Evolutionary conservation across 2,888 invertebrate genomes (phyloP), one percentile per base, ranked within the genome.

Genomic region (Drosophila meridiana): DNA sequence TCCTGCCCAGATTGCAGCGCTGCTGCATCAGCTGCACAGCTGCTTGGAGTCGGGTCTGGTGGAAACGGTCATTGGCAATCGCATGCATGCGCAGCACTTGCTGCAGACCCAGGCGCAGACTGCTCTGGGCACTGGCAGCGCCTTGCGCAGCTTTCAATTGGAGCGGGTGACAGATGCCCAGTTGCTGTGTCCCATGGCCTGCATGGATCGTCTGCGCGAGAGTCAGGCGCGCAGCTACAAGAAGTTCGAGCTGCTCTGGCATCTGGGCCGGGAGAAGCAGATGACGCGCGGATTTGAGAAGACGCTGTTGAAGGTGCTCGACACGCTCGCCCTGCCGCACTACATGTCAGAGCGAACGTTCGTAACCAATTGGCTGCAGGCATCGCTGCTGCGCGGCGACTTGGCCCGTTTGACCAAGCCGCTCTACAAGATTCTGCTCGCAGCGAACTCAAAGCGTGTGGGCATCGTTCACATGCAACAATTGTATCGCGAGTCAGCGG

Each of bases 11-110:
- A 92, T 93, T 3, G 91, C 96, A 7, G 96, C 96, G 50, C 92
- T 98, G 26, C 93, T 98, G 3, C 95, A 97, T 89, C 96, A 96
- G 88, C 94, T 98, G 48, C 97, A 97, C 91, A 96, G 97, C 86
- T 93, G 95, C 94, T 92, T 96, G 91, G 92, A 93, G 86, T 94
- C 92, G 80, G 93, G 93, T 6, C 92, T 94, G n/a, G 96, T 97
- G 56, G 97, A 97, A 90, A 95, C 95, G 71, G 95, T 96, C 0
- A 95, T 97, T 57, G 95, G 95, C 13, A 92, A 93, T 80, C 90
- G 93, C 6, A 93, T 93, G 91, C 92, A 92, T 68, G 86, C 92
- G 0, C 91, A 90, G 66, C 86, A 89, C 53, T 73, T 93, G 76
- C 85, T 92, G 28, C 92, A 90, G 38, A 80, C 85, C 4, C 90